A percentile compares a stretch with the other conserved stretches of the same genome.
These are phyloP conservation scores for Adelges cooleyi DNA, from an alignment of 1,140 invertebrate species.

Conservation along the genomic window DNA sequence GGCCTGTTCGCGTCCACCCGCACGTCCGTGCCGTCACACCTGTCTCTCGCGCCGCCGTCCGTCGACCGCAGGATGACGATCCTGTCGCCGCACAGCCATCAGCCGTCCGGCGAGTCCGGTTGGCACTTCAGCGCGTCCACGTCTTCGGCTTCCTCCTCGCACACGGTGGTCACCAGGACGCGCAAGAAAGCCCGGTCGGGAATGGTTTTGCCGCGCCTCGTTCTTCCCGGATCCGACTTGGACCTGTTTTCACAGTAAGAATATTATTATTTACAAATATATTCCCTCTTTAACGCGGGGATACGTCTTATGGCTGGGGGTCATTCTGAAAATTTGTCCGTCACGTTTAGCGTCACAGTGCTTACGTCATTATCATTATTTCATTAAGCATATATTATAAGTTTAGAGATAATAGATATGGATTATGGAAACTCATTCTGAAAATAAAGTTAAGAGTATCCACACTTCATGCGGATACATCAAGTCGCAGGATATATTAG, in stretches of 20 bases:
- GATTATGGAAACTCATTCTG: no score
- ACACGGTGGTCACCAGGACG: not conserved
- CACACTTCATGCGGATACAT: no score
- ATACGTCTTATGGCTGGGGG: no score
- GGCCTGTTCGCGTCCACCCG: constrained; percentile 32
- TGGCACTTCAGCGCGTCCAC: constrained; percentile 6
- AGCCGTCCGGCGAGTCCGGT: not conserved
- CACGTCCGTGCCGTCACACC: constrained; percentile 48
- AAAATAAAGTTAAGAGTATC: no score
- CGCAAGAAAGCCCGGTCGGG: constrained; percentile 45
- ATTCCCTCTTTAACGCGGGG: no score
- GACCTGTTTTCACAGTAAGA: constrained; percentile 48
- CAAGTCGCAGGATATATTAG: no score
- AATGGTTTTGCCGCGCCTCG: constrained; percentile 59
- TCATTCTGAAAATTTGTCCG: no score
- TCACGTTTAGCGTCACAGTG: no score
- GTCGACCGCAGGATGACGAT: constrained; percentile 54
- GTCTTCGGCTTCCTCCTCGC: not conserved
- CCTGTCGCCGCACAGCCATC: constrained; percentile 60
- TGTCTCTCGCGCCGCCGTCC: constrained; percentile 54
- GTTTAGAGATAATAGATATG: no score
- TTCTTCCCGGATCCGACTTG: constrained; percentile 55
- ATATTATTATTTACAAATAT: constrained; percentile 39
- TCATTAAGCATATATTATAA: no score
- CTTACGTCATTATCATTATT: no score